Percentiles rank a stretch among this genome's conserved stretches.
Conservation (phyloP, 1,140 invertebrate species). For the Bursaphelenchus mucronatus region DNA sequence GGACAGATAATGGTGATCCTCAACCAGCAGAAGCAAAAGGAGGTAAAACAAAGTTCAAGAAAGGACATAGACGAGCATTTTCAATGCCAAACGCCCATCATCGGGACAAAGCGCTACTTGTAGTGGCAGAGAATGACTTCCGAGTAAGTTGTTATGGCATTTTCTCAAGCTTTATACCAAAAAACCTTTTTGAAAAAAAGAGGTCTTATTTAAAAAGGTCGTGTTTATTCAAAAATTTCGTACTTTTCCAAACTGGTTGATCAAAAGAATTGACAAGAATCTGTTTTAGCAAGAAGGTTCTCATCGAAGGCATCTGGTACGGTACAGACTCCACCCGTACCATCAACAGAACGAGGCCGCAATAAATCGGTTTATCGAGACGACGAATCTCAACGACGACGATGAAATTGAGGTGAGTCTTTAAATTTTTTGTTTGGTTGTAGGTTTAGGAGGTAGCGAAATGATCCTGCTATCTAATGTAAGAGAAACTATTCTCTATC, state of each 20-base stretch:
- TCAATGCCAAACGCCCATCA: constrained; percentile 44
- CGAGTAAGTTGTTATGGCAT: not conserved
- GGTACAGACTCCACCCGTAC: constrained; percentile 41
- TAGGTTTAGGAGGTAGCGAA: no score
- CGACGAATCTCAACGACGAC: constrained; percentile 25
- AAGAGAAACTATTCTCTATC: no score
- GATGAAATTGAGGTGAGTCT: constrained; percentile 26
- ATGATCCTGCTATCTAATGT: no score
- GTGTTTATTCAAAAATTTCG: not conserved
- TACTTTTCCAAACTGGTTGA: not conserved
- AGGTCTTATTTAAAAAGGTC: constrained; percentile 8
- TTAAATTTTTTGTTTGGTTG: no score
- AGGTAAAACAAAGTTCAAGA: constrained; percentile 32
- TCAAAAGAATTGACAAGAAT: not conserved
- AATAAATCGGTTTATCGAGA: constrained; percentile 35
- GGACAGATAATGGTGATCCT: not conserved
- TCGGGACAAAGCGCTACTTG: constrained; percentile 30
- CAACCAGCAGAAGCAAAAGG: constrained; percentile 17
- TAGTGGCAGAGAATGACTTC: constrained; percentile 28
- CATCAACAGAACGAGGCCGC: constrained; percentile 25
- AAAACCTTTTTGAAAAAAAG: not conserved
- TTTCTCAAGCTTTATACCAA: constrained; percentile 17
- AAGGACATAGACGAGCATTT: constrained; percentile 43
- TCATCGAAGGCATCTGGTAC: constrained; percentile 25
- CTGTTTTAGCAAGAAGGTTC: constrained; percentile 34